Base-by-base conservation (phyloP, 2,888 invertebrate species). In the Stenurella melanura region DNA sequence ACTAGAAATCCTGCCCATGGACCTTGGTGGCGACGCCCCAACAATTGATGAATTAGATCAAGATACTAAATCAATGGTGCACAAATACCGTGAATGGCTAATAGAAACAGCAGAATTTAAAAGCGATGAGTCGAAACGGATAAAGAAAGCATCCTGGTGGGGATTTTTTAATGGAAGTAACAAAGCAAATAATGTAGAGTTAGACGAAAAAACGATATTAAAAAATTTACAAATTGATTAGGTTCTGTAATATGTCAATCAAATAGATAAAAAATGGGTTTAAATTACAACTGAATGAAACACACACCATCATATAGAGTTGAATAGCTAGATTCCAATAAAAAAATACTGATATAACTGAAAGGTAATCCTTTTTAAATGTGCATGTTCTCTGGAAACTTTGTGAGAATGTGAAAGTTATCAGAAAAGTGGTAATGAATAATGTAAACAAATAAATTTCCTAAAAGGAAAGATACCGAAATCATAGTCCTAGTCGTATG, bases 1-100 rank as follows among this genome's bases (percentile, higher is more conserved):
- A 0, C 34, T 84, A 54, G 89, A 90, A 72, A 83, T 90, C 11
- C 77, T 90, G 56, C 90, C 90, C 0, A 89, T 90, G 87, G 93
- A 94, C 82, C 93, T 93, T 78, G 93, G 93, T 63, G 94, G 94
- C 30, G 91, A 92, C 11, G 89, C 91, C 0, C 90, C 91, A 0
- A 80, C 91, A 0, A 89, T 92, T 0, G 91, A 92, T 74, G 88
- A 93, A n/a, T 90, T 93, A 70, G 92, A 92, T 78, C 91, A 91
- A 80, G 92, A 92, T 68, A 90, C 92, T 7, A 90, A 90, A 77
- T 89, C 90, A 19, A 90, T 93, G 90, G 91, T 92, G 79, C 90
- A 90, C 11, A 92, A 92, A 78, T 94, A 93, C 82, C 89, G 90
- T 61, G 91, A 92, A 17, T 94, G 94, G 93, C 82, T 94, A 82